These are phyloP conservation scores for Chaetodon auriga DNA, from an alignment of 2,113 vertebrate genomes.

Conservation along the genomic window DNA sequence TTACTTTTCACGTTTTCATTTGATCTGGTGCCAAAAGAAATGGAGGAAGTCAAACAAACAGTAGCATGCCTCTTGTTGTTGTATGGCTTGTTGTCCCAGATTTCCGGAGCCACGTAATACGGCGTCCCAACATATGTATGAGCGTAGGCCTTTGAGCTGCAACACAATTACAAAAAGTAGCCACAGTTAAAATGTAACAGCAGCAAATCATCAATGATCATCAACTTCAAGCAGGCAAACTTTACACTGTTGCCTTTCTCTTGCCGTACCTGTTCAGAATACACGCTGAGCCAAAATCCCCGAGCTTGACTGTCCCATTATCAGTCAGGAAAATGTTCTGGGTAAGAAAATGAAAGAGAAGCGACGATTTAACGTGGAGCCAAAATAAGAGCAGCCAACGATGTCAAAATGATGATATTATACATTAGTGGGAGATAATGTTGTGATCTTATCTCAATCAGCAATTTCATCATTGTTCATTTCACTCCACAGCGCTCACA, in stretches of 20 bases:
- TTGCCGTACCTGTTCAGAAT: conserved; percentile 89
- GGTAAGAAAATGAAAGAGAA: conserved; percentile 39
- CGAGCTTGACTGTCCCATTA: conserved; percentile 89
- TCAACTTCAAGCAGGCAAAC: background rate
- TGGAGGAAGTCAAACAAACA: background rate
- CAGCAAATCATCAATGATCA: background rate
- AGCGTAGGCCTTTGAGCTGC: conserved; percentile 88
- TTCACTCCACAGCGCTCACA: conserved; percentile 24
- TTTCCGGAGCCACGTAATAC: conserved; percentile 95
- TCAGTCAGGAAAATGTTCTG: conserved; percentile 95
- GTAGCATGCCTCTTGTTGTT: conserved; percentile 93
- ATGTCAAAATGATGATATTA: conserved; percentile 29
- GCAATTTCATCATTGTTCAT: conserved; percentile 44
- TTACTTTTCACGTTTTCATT: background rate
- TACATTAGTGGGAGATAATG: conserved; percentile 23
- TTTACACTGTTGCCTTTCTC: background rate
- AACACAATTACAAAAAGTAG: conserved; percentile 13
- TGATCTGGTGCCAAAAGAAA: background rate
- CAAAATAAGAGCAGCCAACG: conserved; percentile 22
- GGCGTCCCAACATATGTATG: conserved; percentile 93
- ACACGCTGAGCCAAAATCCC: conserved; percentile 94
- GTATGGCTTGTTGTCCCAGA: conserved; percentile 95
- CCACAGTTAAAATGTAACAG: background rate
- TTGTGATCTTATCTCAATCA: conserved; percentile 30
- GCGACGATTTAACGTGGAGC: conserved; percentile 16